phyloP scores from a whole-genome alignment of 2,113 vertebrate genomes.

The Triplophysa rosa region DNA sequence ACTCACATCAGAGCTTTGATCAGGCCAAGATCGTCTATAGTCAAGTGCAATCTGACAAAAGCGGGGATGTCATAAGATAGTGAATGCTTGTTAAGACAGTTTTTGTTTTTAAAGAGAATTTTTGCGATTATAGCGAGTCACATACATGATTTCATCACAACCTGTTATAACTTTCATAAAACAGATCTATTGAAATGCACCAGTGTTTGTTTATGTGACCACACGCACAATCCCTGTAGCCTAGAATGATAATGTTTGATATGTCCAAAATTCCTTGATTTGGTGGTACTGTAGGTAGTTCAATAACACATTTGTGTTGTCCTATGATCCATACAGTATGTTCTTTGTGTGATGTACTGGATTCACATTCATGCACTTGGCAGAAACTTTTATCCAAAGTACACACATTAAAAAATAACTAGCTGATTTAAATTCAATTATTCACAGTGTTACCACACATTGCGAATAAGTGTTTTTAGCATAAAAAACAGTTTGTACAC shows the following conservation, averaged over 20 bases:
- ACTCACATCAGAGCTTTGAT: conserved; percentile 36
- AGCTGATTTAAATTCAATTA: no score
- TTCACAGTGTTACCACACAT: no score
- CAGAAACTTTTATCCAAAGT: no score
- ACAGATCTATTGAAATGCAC: conserved; percentile 3
- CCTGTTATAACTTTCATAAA: conserved; percentile 28
- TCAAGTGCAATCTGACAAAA: conserved; percentile 23
- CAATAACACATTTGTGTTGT: no score
- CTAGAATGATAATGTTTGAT: background rate
- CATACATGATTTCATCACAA: conserved; percentile 4
- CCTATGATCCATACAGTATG: no score
- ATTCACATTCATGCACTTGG: no score
- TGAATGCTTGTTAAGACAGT: conserved; percentile 1
- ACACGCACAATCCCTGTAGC: background rate
- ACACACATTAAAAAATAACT: no score
- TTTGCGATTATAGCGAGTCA: background rate
- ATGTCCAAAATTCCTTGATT: no score
- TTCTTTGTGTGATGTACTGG: no score
- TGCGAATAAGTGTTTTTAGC: no score
- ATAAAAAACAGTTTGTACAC: no score
- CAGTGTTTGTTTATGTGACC: background rate
- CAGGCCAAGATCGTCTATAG: conserved; percentile 25
- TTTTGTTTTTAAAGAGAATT: conserved; percentile 9
- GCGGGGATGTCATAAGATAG: background rate
- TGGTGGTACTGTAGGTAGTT: no score